Evolutionary conservation across 2,113 vertebrate genomes (phyloP).

Genomic region (Archocentrus centrarchus): DNA sequence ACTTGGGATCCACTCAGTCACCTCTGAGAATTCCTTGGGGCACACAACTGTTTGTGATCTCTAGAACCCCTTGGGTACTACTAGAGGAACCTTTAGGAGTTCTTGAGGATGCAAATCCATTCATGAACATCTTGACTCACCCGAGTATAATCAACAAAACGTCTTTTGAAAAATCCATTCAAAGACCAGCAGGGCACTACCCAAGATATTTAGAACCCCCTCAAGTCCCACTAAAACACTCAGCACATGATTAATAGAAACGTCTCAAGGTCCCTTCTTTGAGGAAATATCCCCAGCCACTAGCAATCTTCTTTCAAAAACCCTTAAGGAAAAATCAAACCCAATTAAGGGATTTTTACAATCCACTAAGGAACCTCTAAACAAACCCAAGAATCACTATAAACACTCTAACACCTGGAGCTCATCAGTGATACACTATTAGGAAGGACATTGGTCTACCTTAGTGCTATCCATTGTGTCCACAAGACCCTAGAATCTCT

Average conservation of each 20-base stretch:
- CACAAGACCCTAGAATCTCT: background rate
- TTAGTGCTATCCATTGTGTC: background rate
- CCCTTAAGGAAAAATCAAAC: constrained; percentile 2
- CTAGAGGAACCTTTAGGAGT: too few relatives aligned
- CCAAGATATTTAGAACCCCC: background rate
- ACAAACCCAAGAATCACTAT: background rate
- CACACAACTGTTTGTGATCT: background rate
- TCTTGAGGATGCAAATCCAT: too few relatives aligned
- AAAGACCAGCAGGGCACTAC: background rate
- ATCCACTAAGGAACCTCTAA: background rate
- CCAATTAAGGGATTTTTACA: constrained; percentile 4
- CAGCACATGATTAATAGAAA: background rate
- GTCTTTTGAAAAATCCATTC: background rate
- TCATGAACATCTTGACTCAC: too few relatives aligned
- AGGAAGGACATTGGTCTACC: background rate
- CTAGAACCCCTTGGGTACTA: background rate
- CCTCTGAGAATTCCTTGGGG: background rate
- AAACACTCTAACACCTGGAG: background rate
- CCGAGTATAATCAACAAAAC: too few relatives aligned
- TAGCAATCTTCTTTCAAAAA: background rate
- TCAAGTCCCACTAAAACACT: background rate
- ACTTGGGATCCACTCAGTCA: too few relatives aligned
- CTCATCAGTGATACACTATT: background rate
- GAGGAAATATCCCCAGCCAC: background rate
- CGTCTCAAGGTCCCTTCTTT: background rate